Base-by-base conservation (phyloP, 1,140 invertebrate species). In the Lordiphosa mommai region DNA sequence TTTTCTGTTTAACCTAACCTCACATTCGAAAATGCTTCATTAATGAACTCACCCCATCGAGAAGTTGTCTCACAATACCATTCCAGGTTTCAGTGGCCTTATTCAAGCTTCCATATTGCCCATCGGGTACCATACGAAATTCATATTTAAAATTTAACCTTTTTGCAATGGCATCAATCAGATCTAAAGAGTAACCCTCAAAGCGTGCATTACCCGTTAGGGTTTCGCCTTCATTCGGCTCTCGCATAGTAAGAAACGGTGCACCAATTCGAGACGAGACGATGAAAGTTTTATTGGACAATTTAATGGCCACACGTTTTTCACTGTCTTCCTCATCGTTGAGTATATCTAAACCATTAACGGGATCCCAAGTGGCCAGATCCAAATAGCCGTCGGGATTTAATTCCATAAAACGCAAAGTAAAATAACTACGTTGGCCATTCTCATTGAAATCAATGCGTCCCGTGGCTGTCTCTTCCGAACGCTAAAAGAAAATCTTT, bases 101-200 rank as follows among this genome's bases (percentile, higher is more conserved):
- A 87, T 95, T 90, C 20, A 92, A 93, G 3, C 91, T 92, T 0
- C 96, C 96, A 71, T 97, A 96, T 20, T 91, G 90, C 3, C 91
- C 91, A 76, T 95, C 94, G 0, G 92, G 92, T 0, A 93, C 92
- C 8, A 96, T 82, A 61, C 93, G 90, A 63, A 96, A 93, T 61
- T 92, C 91, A 68, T 94, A 97, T 63, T 93, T 95, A 64, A 97
- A 95, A 56, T 94, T 93, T 10, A 96, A 73, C 1, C 92, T 90
- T 61, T 93, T 91, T 2, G 95, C 91, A 51, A 97, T 94, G 72
- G 92, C 91, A 20, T 94, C 90, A 55, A 97, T 95, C 1, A 97
- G 89, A 89, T 97, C 95, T 74, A 96, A 91, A 7, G 93, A 93
- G 74, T 95, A 97, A 1, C 95, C 95, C 89, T 95, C 94, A 66